phyloP scores from a whole-genome alignment of 1,140 invertebrate species.

The Harpegnathos saltator region DNA sequence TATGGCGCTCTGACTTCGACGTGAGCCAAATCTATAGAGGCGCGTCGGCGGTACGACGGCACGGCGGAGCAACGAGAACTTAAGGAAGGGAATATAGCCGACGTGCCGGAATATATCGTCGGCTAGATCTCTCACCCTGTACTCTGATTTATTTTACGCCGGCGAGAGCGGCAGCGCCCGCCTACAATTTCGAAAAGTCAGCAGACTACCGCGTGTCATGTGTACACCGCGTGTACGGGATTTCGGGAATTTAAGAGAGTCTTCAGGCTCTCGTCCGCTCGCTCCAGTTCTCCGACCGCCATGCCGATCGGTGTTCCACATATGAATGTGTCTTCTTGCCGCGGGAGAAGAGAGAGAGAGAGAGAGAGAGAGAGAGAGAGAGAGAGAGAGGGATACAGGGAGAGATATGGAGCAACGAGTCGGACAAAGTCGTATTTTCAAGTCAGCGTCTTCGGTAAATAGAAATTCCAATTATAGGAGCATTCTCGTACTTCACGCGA shows the following conservation, averaged over 20 bases:
- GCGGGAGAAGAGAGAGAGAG: conserved; percentile 3
- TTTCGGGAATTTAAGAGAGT: conserved; percentile 55
- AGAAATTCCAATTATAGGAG: background rate
- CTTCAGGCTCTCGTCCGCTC: conserved; percentile 48
- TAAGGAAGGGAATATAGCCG: conserved; percentile 72
- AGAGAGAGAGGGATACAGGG: background rate
- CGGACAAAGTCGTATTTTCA: background rate
- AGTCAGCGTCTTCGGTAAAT: background rate
- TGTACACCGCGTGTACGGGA: conserved; percentile 59
- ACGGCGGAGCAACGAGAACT: conserved; percentile 62
- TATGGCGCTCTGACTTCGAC: conserved; percentile 62
- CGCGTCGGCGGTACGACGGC: conserved; percentile 24
- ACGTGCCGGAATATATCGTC: conserved; percentile 66
- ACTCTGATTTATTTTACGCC: conserved; percentile 74
- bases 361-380: conserved; percentile 4
- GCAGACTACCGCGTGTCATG: conserved; percentile 58
- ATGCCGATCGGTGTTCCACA: background rate
- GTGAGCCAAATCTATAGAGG: conserved; percentile 69
- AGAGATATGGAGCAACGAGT: too few relatives aligned
- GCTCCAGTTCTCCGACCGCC: conserved; percentile 36
- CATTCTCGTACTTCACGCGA: background rate
- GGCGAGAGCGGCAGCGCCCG: conserved; percentile 52
- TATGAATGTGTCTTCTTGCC: background rate
- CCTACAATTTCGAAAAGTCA: conserved; percentile 75
- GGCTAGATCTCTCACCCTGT: conserved; percentile 68